Base-by-base conservation (phyloP, 2,113 vertebrate species). In the Chaetodon trifascialis region DNA sequence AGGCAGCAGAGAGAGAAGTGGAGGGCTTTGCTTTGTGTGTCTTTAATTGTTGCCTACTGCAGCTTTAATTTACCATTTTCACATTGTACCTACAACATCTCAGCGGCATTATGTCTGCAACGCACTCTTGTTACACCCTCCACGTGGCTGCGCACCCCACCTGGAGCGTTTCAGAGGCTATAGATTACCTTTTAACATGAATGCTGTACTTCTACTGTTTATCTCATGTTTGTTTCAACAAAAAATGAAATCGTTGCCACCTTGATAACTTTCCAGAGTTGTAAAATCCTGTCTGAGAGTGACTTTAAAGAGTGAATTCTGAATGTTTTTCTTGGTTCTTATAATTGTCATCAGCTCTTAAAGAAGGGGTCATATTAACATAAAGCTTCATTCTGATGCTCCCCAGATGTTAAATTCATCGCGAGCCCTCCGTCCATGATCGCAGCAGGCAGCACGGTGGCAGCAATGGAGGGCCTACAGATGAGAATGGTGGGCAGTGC, bases 381-480 rank as follows among this genome's bases (percentile, higher is more conserved):
- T 58, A 0, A 1, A 4, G 9, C 67, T 71, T 4, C n/a, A 4
- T 68, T 49, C 10, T 55, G 52, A 11, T 36, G 76, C 79, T 55
- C 59, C 30, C 71, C 94, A 99, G 97, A 99, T 36, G 96, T 97
- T 82, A 99, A 98, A 86, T 99, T 99, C 94, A 97, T 98, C 85
- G 97, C 97, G 85, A 96, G 95, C 85, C 97, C 97, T 1, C 97
- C 97, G 4, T 99, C 97, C 91, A 99, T 99, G 97, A 96, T 99
- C 0, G 97, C 97, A 0, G 97, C 97, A 0, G 97, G 97, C 83
- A 99, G 97, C 14, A 94, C 97, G 88, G 96, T 96, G 51, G 97
- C 97, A 2, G 97, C 97, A 0, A 95, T 97, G 80, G 97, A 97
- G 88, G 97, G 97, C 66, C 92, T 99, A 73, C 96, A 97, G 88